These are phyloP conservation scores for Nymphalis io DNA, from an alignment of 1,140 invertebrate genomes.

Conservation along the genomic window DNA sequence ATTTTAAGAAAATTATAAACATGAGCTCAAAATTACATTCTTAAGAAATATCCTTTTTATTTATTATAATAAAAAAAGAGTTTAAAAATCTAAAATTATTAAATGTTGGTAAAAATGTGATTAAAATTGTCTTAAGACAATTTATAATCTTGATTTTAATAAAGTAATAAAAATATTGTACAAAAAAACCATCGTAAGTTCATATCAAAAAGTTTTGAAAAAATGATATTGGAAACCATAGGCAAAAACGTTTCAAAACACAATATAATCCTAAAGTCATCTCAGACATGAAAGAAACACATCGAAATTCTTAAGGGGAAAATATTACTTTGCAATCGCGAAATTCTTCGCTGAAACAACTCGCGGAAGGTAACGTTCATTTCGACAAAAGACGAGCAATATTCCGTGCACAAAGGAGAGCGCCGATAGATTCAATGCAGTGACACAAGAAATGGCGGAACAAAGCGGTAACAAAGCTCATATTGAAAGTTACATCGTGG, in stretches of 20 bases:
- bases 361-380: constrained; percentile 77
- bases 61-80: too few species aligned
- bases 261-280: constrained; percentile 75
- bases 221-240: constrained; percentile 48
- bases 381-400: constrained; percentile 79
- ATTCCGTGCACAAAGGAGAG: constrained; percentile 79
- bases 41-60: neutral
- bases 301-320: constrained; percentile 75
- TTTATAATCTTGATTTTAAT: too few species aligned
- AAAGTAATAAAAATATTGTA: neutral
- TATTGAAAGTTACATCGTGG: constrained; percentile 72
- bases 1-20: neutral
- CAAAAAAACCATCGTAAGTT: neutral
- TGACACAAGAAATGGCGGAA: constrained; percentile 78
- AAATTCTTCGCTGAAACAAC: constrained; percentile 79
- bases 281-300: constrained; percentile 74
- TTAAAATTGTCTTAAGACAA: too few species aligned
- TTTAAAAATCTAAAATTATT: too few species aligned
- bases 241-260: constrained; percentile 54
- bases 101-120: too few species aligned
- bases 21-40: neutral
- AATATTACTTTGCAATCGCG: constrained; percentile 80
- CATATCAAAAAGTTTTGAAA: constrained; percentile 3
- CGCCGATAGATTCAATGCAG: constrained; percentile 80
- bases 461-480: constrained; percentile 79